Percentiles rank a stretch among this genome's conserved stretches.
Conservation (phyloP, 1,140 invertebrate species). For the Mizuhopecten yessoensis region DNA sequence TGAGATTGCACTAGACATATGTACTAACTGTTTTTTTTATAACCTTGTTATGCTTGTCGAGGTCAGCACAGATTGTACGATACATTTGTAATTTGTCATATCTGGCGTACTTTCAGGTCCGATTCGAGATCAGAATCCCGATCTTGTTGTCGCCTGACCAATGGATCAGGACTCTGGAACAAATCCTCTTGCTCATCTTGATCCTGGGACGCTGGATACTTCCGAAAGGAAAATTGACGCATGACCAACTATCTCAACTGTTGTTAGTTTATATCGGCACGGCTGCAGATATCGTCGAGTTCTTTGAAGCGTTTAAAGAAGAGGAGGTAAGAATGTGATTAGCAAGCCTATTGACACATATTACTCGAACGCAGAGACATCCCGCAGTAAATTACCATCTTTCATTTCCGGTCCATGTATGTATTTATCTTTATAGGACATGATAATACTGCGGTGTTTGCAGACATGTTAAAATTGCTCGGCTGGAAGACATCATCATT, state of each 20-base stretch:
- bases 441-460: not conserved
- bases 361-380: not conserved
- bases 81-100: not conserved
- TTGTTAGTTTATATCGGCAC: constrained; percentile 90
- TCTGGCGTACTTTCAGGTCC: constrained; percentile 50
- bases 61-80: not conserved
- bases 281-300: constrained; percentile 97
- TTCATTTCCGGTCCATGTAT: constrained; percentile 3
- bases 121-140: constrained; percentile 76
- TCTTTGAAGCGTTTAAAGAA: constrained; percentile 94
- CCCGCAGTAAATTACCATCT: not conserved
- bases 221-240: constrained; percentile 92
- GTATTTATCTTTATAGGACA: not conserved
- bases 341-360: not conserved
- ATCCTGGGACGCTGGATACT: constrained; percentile 94
- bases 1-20: too few species aligned
- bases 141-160: constrained; percentile 73
- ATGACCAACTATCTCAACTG: constrained; percentile 95
- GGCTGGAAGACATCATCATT: constrained; percentile 4
- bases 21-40: too few species aligned
- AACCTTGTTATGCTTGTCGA: too few species aligned
- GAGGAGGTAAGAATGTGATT: constrained; percentile 70
- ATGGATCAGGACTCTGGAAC: constrained; percentile 94
- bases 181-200: constrained; percentile 93
- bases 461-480: constrained; percentile 22